These are phyloP conservation scores for Amblyopsis rosae DNA, from an alignment of 2,113 vertebrate genomes.

Conservation along the genomic window DNA sequence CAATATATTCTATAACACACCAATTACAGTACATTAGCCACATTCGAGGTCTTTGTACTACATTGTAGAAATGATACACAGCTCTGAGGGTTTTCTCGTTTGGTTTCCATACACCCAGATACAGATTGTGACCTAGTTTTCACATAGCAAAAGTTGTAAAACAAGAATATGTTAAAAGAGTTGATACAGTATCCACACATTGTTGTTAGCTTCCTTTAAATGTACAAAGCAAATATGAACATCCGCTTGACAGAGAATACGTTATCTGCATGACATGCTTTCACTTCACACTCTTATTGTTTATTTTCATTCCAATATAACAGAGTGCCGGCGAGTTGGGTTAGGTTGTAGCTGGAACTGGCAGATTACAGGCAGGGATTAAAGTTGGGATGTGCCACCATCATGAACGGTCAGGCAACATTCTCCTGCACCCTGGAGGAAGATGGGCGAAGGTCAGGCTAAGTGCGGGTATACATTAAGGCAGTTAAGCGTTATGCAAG, in stretches of 20 bases:
- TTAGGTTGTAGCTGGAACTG: conserved; percentile 59
- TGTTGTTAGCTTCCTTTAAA: not conserved
- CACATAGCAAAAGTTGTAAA: not conserved
- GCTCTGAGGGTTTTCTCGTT: too few species aligned
- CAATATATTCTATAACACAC: conserved; percentile 5
- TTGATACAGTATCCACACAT: too few species aligned
- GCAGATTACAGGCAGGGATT: conserved; percentile 70
- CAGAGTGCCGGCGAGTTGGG: conserved; percentile 48
- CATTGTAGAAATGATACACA: too few species aligned
- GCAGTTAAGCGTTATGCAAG: conserved; percentile 61
- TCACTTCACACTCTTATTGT: conserved; percentile 46
- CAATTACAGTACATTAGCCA: too few species aligned
- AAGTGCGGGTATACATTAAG: conserved; percentile 46
- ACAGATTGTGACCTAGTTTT: not conserved
- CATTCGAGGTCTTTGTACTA: too few species aligned
- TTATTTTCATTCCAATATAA: conserved; percentile 57
- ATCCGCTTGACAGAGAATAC: conserved; percentile 24
- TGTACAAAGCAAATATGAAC: conserved; percentile 17
- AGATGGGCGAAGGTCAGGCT: conserved; percentile 51
- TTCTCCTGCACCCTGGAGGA: conserved; percentile 38
- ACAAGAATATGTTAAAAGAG: not conserved
- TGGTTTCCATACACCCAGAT: too few species aligned
- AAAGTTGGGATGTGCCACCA: conserved; percentile 48
- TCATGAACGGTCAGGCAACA: conserved; percentile 49
- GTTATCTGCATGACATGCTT: conserved; percentile 45